These are phyloP conservation scores for Erythrocercus mccallii DNA, from an alignment of 2,113 vertebrate species.

Conservation along the genomic window DNA sequence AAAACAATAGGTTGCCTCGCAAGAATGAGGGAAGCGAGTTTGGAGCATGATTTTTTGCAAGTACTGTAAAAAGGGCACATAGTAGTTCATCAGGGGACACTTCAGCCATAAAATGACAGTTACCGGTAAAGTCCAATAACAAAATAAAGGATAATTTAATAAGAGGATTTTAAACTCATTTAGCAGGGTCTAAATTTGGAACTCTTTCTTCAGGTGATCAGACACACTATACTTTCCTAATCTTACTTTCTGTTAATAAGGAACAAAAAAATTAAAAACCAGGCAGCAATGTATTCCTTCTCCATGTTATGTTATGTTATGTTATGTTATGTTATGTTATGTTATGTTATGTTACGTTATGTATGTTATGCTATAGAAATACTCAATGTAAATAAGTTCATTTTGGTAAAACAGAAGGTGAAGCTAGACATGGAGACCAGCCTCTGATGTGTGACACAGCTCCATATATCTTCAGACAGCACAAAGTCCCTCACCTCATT, in stretches of 20 bases:
- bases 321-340: background rate
- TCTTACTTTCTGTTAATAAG: background rate
- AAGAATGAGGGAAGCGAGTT: background rate
- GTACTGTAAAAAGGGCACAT: background rate
- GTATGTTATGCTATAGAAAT: background rate
- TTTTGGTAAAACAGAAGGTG: background rate
- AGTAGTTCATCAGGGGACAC: slow-evolving; percentile 20
- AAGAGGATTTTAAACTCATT: slow-evolving; percentile 25
- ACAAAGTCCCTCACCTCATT: background rate
- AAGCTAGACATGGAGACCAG: background rate
- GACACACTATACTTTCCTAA: background rate
- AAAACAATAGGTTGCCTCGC: slow-evolving; percentile 28
- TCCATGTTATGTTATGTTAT: background rate
- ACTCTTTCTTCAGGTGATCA: background rate
- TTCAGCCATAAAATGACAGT: slow-evolving; percentile 16
- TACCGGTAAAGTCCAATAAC: slow-evolving; percentile 39
- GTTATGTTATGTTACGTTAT: background rate
- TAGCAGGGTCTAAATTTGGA: slow-evolving; percentile 6
- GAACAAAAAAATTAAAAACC: background rate
- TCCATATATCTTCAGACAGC: background rate
- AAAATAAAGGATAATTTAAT: slow-evolving; percentile 52
- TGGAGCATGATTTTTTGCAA: background rate
- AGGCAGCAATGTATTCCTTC: background rate
- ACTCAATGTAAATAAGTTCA: background rate
- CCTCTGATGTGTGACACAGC: background rate